Base-by-base conservation (phyloP, 2,797 vertebrate species). In the Craterocephalus amniculus region DNA sequence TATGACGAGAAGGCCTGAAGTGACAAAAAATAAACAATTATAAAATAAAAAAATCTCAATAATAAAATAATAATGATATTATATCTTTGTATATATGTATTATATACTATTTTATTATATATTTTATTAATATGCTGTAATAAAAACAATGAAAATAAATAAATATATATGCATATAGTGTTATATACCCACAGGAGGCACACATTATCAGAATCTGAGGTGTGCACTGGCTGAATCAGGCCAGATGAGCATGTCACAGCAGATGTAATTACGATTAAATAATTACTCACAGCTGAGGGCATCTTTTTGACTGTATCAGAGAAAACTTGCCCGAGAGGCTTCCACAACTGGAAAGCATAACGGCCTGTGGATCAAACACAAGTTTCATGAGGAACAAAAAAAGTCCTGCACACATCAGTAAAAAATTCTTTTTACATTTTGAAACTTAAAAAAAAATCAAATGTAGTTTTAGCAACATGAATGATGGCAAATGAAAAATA, bases 321-420 rank as follows among this genome's bases (percentile, higher is more conserved):
- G 67, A 98, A 92, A 55, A 96, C 80, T 79, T 97, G 96, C 69
- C 95, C 94, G 49, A 97, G 88, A 60, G 97, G 96, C 72, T 96
- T 99, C 97, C 97, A 96, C 64, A 97, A 84, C 35, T 92, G 95
- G 87, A 96, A 96, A 10, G 95, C 94, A 4, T 94, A 97, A 66
- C 95, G 95, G 68, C 97, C 96, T 98, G 85, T 74, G 84, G 65
- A 80, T 74, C 24, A 81, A 72, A 70, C 31, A 26, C 29, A 64
- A 51, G 7, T 72, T 10, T 60, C 18, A 58, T 13, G 5, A 36
- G 48, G 40, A 32, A 0, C n/a, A n/a, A 36, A 27, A 54, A 55
- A 48, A 11, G 6, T 43, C 35, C 6, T 29, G 6, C 49, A 40
- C 9, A 27, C 5, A 63, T 32, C 43, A 24, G 1, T 9, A 16